Conservation (phyloP, 2,888 invertebrate genomes). For the Gnatocerus cornutus region DNA sequence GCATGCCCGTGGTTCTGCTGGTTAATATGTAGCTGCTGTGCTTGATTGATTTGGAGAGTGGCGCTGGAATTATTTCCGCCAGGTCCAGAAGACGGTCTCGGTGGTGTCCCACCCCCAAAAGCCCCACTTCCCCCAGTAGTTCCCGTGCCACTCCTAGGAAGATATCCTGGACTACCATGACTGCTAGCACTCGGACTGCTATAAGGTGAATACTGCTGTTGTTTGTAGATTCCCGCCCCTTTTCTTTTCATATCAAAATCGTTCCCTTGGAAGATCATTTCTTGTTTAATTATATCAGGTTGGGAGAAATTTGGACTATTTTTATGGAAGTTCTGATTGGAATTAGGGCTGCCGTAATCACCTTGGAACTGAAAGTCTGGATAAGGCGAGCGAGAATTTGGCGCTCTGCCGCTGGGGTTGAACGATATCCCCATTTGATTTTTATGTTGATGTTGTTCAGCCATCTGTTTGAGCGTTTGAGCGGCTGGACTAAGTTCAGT, state of each 20-base stretch:
- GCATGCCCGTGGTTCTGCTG: constrained; percentile 83
- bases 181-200: constrained; percentile 78
- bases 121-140: constrained; percentile 57
- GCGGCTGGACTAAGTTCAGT: constrained; percentile 91
- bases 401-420: constrained; percentile 69
- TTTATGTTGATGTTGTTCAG: constrained; percentile 95
- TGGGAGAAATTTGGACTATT: constrained; percentile 69
- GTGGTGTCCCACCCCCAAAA: constrained; percentile 70
- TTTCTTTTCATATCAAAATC: constrained; percentile 72
- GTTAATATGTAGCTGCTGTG: constrained; percentile 89
- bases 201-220: constrained; percentile 81
- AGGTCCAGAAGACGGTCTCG: constrained; percentile 74
- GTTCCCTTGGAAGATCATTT: constrained; percentile 70
- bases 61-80: constrained; percentile 68
- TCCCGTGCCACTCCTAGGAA: constrained; percentile 58
- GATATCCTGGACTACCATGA: constrained; percentile 74
- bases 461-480: constrained; percentile 97
- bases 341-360: constrained; percentile 73
- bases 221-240: constrained; percentile 69
- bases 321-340: constrained; percentile 69
- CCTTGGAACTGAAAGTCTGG: constrained; percentile 77
- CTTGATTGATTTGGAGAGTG: constrained; percentile 88
- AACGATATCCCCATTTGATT: constrained; percentile 79
- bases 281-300: constrained; percentile 74
- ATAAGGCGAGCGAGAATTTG: constrained; percentile 74